Percentiles rank a stretch among this genome's conserved stretches.
Evolutionary conservation across 2,113 vertebrate species (phyloP).

Genomic region (Bufo bufo): DNA sequence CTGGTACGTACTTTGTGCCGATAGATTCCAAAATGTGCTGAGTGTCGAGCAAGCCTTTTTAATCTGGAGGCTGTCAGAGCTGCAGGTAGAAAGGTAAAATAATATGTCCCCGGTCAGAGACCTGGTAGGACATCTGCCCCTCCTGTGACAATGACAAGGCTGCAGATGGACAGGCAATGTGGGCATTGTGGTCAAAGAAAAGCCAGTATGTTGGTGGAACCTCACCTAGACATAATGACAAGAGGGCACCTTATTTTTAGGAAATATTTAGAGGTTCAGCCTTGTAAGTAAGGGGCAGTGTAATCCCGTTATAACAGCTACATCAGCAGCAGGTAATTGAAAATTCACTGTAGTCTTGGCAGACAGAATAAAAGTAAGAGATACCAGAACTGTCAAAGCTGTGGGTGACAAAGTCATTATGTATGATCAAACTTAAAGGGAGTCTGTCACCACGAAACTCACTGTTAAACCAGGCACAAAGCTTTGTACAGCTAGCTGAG

Average conservation of each 20-base stretch:
- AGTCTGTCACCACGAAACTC: no score
- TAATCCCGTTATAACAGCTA: not conserved
- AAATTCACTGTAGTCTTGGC: not conserved
- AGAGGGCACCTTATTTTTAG: not conserved
- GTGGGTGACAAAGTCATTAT: no score
- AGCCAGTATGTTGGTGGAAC: conserved; percentile 64
- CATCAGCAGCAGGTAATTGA: not conserved
- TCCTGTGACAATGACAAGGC: conserved; percentile 65
- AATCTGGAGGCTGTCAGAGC: conserved; percentile 60
- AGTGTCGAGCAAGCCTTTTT: conserved; percentile 61
- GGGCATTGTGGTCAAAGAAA: conserved; percentile 64
- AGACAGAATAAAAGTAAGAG: no score
- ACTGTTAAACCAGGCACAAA: no score
- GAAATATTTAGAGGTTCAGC: not conserved
- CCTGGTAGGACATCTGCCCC: conserved; percentile 69
- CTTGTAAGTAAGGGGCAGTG: not conserved
- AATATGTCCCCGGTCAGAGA: conserved; percentile 65
- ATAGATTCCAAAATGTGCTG: conserved; percentile 63
- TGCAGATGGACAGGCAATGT: conserved; percentile 63
- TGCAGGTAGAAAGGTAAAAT: conserved; percentile 66
- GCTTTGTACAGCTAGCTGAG: no score
- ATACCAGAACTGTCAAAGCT: no score
- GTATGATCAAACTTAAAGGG: no score
- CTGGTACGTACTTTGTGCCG: conserved; percentile 60
- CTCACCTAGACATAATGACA: not conserved